Base-by-base conservation (phyloP, 1,140 invertebrate genomes). In the Whitmania pigra region DNA sequence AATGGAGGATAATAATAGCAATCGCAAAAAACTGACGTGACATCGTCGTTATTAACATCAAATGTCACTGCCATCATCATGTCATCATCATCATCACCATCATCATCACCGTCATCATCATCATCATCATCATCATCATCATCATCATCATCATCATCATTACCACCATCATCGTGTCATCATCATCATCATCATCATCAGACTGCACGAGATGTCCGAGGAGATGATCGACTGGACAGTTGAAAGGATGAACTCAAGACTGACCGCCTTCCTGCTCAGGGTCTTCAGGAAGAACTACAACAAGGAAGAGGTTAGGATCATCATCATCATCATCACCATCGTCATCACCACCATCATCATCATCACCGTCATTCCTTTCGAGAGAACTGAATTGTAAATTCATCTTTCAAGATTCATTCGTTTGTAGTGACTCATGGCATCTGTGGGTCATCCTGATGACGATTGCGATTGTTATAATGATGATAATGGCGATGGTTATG, bases 391-490 rank as follows among this genome's bases (percentile, higher is more conserved):
- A 57, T n/a, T 25, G 20, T n/a, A 57, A 9, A 57, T 57, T 25
- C 54, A 57, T 57, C 54, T 57, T 25, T 57, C n/a, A n/a, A n/a
- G n/a, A 60, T 60, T 27, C 55, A 60, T 22, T 60, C n/a, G n/a
- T n/a, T n/a, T n/a, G n/a, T n/a, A n/a, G n/a, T n/a, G n/a, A n/a
- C n/a, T n/a, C n/a, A n/a, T n/a, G n/a, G n/a, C n/a, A n/a, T n/a
- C n/a, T n/a, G n/a, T n/a, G n/a, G n/a, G 20, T n/a, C 9, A 20
- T 57, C 54, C 9, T 25, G 20, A 25, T 25, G 25, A 57, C 5
- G 20, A n/a, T 20, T 2, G 9, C 9, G 20, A 25, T 25, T 2
- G 5, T 25, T 2, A 57, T 25, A 5, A 57, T n/a, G 54, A n/a
- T 57, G 25, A 57, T 5, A 9, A 57, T 20, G 11, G 1, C 11